Evolutionary conservation across 2,888 invertebrate genomes (phyloP).

Genomic region (Glyphotaelius pellucidus): DNA sequence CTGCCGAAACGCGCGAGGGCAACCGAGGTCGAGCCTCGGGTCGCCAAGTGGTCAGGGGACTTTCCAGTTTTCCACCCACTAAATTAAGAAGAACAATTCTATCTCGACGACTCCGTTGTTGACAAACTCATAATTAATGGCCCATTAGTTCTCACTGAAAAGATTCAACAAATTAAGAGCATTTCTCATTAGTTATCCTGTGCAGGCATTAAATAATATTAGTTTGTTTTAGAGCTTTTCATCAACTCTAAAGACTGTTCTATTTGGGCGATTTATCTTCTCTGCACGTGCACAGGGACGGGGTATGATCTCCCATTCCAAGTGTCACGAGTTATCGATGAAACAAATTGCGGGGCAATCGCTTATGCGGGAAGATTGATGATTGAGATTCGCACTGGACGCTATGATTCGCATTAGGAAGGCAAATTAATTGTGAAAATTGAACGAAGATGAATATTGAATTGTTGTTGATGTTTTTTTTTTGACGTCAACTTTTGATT

Average conservation of each 20-base stretch:
- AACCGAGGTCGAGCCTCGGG: not conserved
- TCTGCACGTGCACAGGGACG: not conserved
- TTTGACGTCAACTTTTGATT: not conserved
- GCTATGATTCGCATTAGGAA: not conserved
- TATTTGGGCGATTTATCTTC: not conserved
- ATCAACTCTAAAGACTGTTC: not conserved
- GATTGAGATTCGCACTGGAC: constrained; percentile 8
- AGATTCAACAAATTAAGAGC: not conserved
- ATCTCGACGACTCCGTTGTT: not conserved
- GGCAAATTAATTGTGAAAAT: not conserved
- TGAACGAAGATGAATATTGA: not conserved
- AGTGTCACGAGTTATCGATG: constrained; percentile 50
- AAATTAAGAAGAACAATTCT: not conserved
- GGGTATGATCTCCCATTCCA: constrained; percentile 43
- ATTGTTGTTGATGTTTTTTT: not conserved
- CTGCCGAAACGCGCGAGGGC: not conserved
- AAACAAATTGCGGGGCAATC: constrained; percentile 48
- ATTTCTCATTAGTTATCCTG: not conserved
- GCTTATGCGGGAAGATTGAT: constrained; percentile 55
- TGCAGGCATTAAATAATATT: not conserved
- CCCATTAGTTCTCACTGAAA: not conserved
- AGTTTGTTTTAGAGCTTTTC: not conserved
- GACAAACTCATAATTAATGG: not conserved
- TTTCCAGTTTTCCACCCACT: not conserved
- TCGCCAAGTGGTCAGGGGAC: not conserved